A percentile compares a stretch with the other conserved stretches of the same genome.
phyloP scores from a whole-genome alignment of 1,140 invertebrate species.

The Drosophila ohnishii region DNA sequence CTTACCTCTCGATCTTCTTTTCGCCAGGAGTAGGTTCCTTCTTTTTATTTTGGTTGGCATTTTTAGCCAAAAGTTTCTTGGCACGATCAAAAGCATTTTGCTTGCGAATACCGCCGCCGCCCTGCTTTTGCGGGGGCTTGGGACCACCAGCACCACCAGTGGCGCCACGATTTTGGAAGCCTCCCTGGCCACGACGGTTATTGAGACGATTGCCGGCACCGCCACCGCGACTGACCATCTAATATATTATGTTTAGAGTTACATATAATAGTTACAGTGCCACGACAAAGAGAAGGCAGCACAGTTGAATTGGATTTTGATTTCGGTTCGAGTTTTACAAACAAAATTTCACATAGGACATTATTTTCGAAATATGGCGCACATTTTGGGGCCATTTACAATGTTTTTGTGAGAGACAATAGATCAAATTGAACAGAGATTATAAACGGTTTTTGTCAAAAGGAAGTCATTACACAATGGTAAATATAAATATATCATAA shows the following conservation, averaged over 20 bases:
- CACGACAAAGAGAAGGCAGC: background rate
- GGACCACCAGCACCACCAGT: slow-evolving; percentile 64
- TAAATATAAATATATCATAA: slow-evolving; percentile 21
- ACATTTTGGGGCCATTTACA: slow-evolving; percentile 38
- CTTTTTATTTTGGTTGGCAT: slow-evolving; percentile 83
- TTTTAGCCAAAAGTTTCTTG: slow-evolving; percentile 84
- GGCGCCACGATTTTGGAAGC: slow-evolving; percentile 82
- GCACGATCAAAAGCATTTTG: slow-evolving; percentile 83
- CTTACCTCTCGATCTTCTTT: slow-evolving; percentile 83
- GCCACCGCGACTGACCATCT: slow-evolving; percentile 82
- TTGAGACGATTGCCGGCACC: slow-evolving; percentile 83
- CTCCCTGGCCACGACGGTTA: slow-evolving; percentile 83
- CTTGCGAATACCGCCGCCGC: slow-evolving; percentile 83
- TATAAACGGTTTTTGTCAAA: slow-evolving; percentile 10
- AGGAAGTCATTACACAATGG: slow-evolving; percentile 24
- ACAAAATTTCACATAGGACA: slow-evolving; percentile 20
- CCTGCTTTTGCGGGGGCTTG: slow-evolving; percentile 80
- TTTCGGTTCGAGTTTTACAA: slow-evolving; percentile 26
- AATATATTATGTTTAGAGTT: slow-evolving; percentile 30
- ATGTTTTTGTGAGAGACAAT: slow-evolving; percentile 18
- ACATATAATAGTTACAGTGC: slow-evolving; percentile 9
- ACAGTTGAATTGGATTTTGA: slow-evolving; percentile 26
- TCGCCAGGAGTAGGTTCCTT: slow-evolving; percentile 82
- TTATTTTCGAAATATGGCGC: slow-evolving; percentile 31
- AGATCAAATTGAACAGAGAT: slow-evolving; percentile 29